Evolutionary conservation across 2,888 invertebrate genomes (phyloP), one percentile per base, ranked within the genome.

Genomic region (Gastracanthus pulcherrimus): DNA sequence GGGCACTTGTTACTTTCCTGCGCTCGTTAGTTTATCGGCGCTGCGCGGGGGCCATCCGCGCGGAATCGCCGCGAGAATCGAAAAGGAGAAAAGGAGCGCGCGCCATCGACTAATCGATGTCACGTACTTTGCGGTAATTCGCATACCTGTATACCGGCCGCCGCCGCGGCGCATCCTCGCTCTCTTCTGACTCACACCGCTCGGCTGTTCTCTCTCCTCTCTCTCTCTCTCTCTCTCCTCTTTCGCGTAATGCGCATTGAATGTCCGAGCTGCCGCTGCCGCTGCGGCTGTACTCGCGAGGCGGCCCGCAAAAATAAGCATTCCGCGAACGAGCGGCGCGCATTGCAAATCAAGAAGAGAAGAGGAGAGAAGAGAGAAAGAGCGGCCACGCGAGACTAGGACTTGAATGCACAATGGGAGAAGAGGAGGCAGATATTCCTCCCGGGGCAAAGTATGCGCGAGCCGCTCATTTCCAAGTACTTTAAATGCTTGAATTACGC

Each of bases 91-190:
- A n/a, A n/a, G n/a, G n/a, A n/a, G n/a, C n/a, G 41, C 34, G 13
- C n/a, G 36, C 51, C 13, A n/a, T 23, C 51, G 82, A 82, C 85
- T 85, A 86, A 86, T 86, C 84, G 84, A 83, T 85, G 84, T 84
- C 85, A 84, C 86, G 84, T 84, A 85, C 75, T 84, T 83, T 83
- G 85, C 82, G 81, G 84, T 82, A 84, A 85, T 80, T 86, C 82
- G 82, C 84, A 85, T 86, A 83, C 85, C 84, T 45, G n/a, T n/a
- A n/a, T n/a, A 23, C 16, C 58, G 51, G 31, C 19, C 48, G n/a
- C n/a, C n/a, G n/a, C n/a, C n/a, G n/a, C 45, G 60, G 31, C 75
- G 64, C 64, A 64, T 75, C 34, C 23, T 60, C 51, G n/a, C n/a
- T n/a, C n/a, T n/a, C n/a, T n/a, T 70, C 41, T 67, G 66, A 76